Evolutionary conservation across 2,113 vertebrate genomes (phyloP).

Genomic region (Mormyrus lacerda): DNA sequence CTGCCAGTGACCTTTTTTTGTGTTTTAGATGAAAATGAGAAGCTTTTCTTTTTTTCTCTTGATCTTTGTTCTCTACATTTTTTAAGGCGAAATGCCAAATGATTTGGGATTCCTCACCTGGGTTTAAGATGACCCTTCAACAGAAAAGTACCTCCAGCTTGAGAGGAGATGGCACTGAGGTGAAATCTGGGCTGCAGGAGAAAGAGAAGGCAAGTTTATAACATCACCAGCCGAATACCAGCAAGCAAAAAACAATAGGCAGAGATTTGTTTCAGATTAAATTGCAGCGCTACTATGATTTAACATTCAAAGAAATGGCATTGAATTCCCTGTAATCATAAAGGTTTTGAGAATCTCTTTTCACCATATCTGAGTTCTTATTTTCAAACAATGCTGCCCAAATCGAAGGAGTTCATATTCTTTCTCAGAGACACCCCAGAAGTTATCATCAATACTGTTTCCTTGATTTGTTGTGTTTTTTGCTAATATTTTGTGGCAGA

Average conservation of each 20-base stretch:
- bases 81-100: neutral
- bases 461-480: neutral
- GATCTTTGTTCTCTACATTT: neutral
- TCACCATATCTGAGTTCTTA: neutral
- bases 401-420: neutral
- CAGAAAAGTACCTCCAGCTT: slow-evolving; percentile 25
- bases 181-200: slow-evolving; percentile 22
- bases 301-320: neutral
- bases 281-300: neutral
- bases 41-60: neutral
- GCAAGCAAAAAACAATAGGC: neutral
- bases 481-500: neutral
- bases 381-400: neutral
- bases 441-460: neutral
- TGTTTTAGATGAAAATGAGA: neutral
- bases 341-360: neutral
- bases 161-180: slow-evolving; percentile 20
- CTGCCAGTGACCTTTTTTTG: neutral
- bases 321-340: neutral
- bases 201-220: slow-evolving; percentile 41
- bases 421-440: neutral
- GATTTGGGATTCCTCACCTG: slow-evolving; percentile 4
- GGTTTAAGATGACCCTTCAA: slow-evolving; percentile 40
- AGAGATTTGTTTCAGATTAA: neutral
- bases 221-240: neutral